Conservation (phyloP, 1,140 invertebrate species). For the Diplogasteroides magnus region DNA sequence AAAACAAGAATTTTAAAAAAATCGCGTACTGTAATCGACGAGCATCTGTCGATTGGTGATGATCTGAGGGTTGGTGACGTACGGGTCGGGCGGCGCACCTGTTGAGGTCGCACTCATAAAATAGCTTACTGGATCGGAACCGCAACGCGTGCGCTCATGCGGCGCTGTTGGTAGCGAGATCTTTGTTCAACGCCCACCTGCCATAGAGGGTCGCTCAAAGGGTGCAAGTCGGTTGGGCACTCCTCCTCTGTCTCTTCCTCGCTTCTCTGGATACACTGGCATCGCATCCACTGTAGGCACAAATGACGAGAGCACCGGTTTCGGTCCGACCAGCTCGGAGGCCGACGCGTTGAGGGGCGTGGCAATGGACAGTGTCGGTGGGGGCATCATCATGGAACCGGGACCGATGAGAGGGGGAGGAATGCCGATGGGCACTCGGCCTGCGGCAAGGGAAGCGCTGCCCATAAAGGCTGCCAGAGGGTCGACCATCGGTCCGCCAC, state of each 20-base stretch:
- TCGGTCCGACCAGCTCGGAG: background rate
- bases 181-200: too few relatives aligned
- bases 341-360: background rate
- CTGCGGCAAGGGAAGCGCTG: background rate
- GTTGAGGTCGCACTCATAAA: background rate
- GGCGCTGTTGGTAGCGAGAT: too few relatives aligned
- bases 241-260: constrained; percentile 11
- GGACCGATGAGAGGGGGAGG: background rate
- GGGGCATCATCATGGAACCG: background rate
- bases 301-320: constrained; percentile 2
- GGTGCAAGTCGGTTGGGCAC: background rate
- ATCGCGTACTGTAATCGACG: constrained; percentile 9
- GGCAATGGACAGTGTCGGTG: background rate
- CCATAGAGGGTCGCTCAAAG: too few relatives aligned
- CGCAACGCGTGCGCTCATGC: too few relatives aligned
- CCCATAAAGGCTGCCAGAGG: background rate
- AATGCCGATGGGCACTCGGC: too few relatives aligned
- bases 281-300: constrained; percentile 11
- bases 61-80: background rate
- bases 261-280: constrained; percentile 8
- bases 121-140: too few relatives aligned
- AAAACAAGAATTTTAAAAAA: background rate
- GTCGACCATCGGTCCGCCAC: background rate
- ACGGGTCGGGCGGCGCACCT: background rate
- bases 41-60: background rate